Base-by-base conservation (phyloP, 2,113 vertebrate genomes). In the Laticauda laticaudata region DNA sequence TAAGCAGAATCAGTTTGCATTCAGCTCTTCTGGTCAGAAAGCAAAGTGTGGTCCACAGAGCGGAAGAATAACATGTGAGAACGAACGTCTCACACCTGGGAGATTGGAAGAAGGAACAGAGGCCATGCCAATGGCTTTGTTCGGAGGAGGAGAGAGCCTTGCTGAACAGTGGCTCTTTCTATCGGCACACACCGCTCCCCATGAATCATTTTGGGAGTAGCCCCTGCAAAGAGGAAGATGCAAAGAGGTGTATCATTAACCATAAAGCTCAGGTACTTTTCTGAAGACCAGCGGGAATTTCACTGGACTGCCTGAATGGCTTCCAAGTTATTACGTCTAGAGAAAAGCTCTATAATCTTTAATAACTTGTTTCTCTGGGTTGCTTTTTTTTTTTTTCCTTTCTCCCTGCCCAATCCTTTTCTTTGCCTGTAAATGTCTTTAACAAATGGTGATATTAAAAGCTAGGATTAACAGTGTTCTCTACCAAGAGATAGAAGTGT, bases 1-100 rank as follows among this genome's bases (percentile, higher is more conserved):
- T 7, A 86, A 94, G 56, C 51, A 91, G 91, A 94, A 93, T 93
- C 94, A 92, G 64, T 81, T 91, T 54, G 6, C 53, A 2, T 18
- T 20, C 4, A n/a, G 14, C 54, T 87, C 12, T 23, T 92, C 86
- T 53, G 34, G 87, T 94, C 57, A 26, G 14, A 53, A 20, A 29
- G 8, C 61, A 91, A 86, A 26, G 90, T 24, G 0, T 0, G 6
- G 1, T 61, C 43, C 53, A 86, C 23, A 39, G 91, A 92, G 20
- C 2, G 92, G 86, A 23, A 75, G 3, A 57, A 61, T 21, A 3
- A 6, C 2, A 15, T 51, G 55, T 15, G 26, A 26, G 14, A 64
- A 75, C 5, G 15, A 92, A 51, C 18, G 64, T 69, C 86, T 53
- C 39, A 26, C 14, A 53, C 45, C 2, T 34, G 34, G 86, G 26